Conservation (phyloP, 2,797 vertebrate species). For the Gobio occitaniae region DNA sequence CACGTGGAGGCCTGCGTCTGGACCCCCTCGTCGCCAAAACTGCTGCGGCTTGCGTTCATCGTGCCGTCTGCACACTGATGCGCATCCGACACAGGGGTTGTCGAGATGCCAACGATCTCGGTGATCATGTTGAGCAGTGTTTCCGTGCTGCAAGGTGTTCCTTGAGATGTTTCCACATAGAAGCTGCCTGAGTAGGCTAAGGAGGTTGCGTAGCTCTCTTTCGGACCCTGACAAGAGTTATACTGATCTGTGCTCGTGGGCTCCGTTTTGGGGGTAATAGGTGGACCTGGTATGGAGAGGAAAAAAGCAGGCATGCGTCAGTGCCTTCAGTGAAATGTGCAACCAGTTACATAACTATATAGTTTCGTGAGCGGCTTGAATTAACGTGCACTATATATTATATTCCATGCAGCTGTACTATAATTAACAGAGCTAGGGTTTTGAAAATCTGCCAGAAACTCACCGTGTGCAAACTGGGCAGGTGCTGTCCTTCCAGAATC, state of each 20-base stretch:
- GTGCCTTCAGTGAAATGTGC: conserved; percentile 56
- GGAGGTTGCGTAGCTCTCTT: conserved; percentile 82
- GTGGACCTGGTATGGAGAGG: conserved; percentile 75
- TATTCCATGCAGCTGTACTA: not conserved
- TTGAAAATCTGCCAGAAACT: conserved; percentile 66
- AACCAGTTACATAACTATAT: conserved; percentile 72
- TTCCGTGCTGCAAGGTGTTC: conserved; percentile 93
- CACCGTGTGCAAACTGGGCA: conserved; percentile 86
- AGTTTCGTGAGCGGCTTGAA: not conserved
- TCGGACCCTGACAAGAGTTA: conserved; percentile 81
- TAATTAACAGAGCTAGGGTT: not conserved
- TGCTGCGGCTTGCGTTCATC: conserved; percentile 74
- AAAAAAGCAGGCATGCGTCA: conserved; percentile 67
- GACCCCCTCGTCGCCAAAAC: conserved; percentile 73
- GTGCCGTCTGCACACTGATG: conserved; percentile 77
- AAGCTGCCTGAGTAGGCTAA: conserved; percentile 97
- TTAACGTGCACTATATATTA: not conserved
- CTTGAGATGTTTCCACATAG: conserved; percentile 93
- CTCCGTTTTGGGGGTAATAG: conserved; percentile 84
- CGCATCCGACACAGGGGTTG: conserved; percentile 85
- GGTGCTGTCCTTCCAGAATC: conserved; percentile 79
- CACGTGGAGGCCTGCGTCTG: conserved; percentile 83
- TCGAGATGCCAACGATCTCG: conserved; percentile 93
- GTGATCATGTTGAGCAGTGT: conserved; percentile 98
- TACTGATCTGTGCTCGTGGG: conserved; percentile 83